A percentile compares a stretch with the other conserved stretches of the same genome.
Conservation (phyloP, 2,113 vertebrate genomes). For the Puffinus mauretanicus region DNA sequence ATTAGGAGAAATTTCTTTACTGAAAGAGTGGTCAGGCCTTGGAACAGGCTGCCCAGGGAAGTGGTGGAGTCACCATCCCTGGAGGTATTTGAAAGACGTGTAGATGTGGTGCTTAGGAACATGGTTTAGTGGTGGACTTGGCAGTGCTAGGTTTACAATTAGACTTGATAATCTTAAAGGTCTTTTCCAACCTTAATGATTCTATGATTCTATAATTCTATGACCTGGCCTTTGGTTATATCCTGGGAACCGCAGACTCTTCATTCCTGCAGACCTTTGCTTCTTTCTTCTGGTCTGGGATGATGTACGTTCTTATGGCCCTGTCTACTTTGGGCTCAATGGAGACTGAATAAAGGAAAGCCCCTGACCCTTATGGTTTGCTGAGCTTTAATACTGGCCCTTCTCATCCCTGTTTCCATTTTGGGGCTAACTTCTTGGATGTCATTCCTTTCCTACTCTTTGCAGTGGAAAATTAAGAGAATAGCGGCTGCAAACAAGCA, state of each 20-base stretch:
- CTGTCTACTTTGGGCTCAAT: not conserved
- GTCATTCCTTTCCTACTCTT: not conserved
- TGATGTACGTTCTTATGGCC: not conserved
- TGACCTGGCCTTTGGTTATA: not conserved
- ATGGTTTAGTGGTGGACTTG: too few relatives aligned
- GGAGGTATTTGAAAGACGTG: too few relatives aligned
- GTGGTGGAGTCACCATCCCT: too few relatives aligned
- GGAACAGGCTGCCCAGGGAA: too few relatives aligned
- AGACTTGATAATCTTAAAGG: not conserved
- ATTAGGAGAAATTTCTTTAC: too few relatives aligned
- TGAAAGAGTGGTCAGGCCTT: too few relatives aligned
- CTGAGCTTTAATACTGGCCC: not conserved
- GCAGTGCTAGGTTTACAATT: not conserved
- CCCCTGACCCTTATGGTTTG: rapidly evolving
- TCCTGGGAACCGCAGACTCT: not conserved
- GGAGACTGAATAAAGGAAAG: not conserved
- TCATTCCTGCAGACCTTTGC: not conserved
- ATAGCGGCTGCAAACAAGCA: not conserved
- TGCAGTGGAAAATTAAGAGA: not conserved
- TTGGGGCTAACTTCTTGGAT: not conserved
- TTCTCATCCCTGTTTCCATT: not conserved
- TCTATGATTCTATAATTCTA: not conserved
- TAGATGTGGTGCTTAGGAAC: too few relatives aligned
- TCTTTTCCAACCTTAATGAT: not conserved
- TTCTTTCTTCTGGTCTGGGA: not conserved